Evolutionary conservation across 2,113 vertebrate species (phyloP).

Genomic region (Pseudolaguvia tuberculata): DNA sequence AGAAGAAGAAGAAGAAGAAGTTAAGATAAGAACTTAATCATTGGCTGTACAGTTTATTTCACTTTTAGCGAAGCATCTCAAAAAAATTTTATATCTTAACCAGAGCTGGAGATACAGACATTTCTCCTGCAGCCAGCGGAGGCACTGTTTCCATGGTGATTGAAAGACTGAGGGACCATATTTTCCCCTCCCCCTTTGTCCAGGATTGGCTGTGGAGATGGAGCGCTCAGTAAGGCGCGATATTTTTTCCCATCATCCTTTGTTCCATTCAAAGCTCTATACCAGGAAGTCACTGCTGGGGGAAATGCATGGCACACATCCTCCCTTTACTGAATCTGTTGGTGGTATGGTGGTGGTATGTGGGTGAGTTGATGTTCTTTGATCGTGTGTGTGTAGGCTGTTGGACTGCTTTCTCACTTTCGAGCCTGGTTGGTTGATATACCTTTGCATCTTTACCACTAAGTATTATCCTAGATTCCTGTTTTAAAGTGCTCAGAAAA

Average conservation of each 20-base stretch:
- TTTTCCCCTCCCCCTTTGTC: conserved; percentile 22
- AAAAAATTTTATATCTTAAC: not conserved
- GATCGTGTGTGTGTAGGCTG: not conserved
- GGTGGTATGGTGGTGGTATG: conserved; percentile 1
- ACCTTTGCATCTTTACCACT: not conserved
- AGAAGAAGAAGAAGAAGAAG: too few species aligned
- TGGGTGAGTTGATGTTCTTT: conserved; percentile 39
- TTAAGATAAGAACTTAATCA: too few species aligned
- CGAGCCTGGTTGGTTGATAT: not conserved
- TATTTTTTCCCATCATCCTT: conserved; percentile 46
- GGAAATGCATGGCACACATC: conserved; percentile 41
- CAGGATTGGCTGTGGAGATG: conserved; percentile 42
- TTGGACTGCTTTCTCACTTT: not conserved
- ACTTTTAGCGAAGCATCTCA: not conserved
- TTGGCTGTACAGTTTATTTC: not conserved
- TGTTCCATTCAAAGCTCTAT: conserved; percentile 26
- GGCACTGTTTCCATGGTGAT: conserved; percentile 44
- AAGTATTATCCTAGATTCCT: not conserved
- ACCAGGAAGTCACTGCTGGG: conserved; percentile 32
- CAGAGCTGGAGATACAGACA: not conserved
- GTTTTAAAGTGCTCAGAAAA: not conserved
- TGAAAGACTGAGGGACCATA: conserved; percentile 10
- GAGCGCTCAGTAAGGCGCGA: conserved; percentile 19
- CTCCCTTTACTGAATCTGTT: not conserved
- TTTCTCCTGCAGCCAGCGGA: conserved; percentile 3